Evolutionary conservation across 2,888 invertebrate genomes (phyloP), one percentile per base, ranked within the genome.

Genomic region (Tetramorium bicarinatum): DNA sequence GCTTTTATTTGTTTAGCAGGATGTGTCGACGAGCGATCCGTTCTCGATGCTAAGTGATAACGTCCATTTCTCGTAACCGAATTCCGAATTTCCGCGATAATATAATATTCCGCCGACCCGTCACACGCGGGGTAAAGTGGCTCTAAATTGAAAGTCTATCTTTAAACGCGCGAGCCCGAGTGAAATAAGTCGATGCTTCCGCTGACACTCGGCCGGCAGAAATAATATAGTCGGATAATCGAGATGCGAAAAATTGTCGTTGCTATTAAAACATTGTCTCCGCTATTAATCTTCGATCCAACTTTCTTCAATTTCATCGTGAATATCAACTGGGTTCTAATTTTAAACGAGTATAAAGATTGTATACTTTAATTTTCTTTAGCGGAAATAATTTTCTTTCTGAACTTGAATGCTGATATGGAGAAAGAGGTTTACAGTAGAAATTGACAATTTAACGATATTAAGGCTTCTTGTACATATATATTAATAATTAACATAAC

Each of bases 1-100:
- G 72, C 79, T 80, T 80, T 80, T 80, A 80, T 80, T 80, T 79
- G 38, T 71, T 80, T 38, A 72, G n/a, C 38, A 25, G 59, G 21
- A 80, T 44, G 21, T 21, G 38, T 38, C 79, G 21, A 21, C 21
- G 21, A 21, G 59, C 21, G 34, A 56, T 69, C 34, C 34, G 21
- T 44, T 71, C 47, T 69, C 47, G 21, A 71, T 44, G 18, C 38
- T 72, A 80, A 80, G 21, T 80, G 71, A 71, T 47, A 71, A 79
- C 34, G 49, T 80, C 34, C 59, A 21, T 59, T 47, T 79, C 59
- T 67, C 13, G 13, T 41, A 66, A 76, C 25, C 13, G 13, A 71
- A 25, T 80, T 80, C 44, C 11, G n/a, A 44, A 18, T 62, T 41
- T 67, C 47, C 59, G 1, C 38, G 47, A 49, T 25, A 49, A 69